Conservation (phyloP, 1,140 invertebrate species). For the Heliconius melpomene region DNA sequence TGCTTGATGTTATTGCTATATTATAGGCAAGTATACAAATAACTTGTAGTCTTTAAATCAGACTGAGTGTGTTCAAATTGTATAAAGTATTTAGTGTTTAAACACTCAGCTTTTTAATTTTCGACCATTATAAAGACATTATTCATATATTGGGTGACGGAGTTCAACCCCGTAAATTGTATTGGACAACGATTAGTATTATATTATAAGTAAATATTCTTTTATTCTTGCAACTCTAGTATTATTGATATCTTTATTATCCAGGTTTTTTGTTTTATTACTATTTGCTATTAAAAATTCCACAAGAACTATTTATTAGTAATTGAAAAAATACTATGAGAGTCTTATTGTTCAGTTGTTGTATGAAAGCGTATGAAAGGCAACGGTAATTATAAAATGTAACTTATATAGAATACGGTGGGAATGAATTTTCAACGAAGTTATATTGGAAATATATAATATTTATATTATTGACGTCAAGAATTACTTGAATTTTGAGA, state of each 20-base stretch:
- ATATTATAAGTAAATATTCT: background rate
- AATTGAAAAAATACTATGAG: constrained; percentile 3
- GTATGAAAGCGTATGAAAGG: background rate
- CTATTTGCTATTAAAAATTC: background rate
- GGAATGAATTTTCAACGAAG: background rate
- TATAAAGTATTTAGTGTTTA: too few species aligned
- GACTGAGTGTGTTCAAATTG: too few species aligned
- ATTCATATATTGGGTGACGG: too few species aligned
- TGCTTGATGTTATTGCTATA: too few species aligned
- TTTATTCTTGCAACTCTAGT: background rate
- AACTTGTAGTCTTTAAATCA: too few species aligned
- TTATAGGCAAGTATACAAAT: too few species aligned
- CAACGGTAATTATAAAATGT: constrained; percentile 2
- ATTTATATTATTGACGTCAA: background rate
- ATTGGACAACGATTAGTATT: too few species aligned
- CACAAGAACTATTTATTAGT: constrained; percentile 1
- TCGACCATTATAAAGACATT: too few species aligned
- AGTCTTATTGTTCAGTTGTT: constrained; percentile 1
- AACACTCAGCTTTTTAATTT: too few species aligned
- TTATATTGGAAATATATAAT: background rate
- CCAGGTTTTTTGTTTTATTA: background rate
- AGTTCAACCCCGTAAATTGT: too few species aligned
- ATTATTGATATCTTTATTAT: background rate
- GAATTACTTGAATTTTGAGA: too few species aligned
- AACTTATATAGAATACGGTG: background rate